Evolutionary conservation across 2,888 invertebrate species (phyloP).

Genomic region (Vesta saturnalis): DNA sequence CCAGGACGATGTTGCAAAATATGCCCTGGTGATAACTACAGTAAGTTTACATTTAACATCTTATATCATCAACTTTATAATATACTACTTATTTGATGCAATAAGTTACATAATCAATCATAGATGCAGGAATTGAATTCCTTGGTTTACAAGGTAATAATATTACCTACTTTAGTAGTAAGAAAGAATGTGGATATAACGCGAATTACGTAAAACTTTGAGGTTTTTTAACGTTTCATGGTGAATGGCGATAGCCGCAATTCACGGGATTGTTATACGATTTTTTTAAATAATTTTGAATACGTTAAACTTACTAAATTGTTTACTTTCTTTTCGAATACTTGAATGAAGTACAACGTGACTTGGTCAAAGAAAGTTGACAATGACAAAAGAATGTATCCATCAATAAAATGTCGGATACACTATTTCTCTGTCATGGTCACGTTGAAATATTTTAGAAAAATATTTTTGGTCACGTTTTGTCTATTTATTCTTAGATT

Average conservation of each 20-base stretch:
- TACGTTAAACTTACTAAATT: too few relatives aligned
- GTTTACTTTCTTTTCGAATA: neutral
- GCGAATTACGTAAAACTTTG: slow-evolving; percentile 17
- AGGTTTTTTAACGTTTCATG: slow-evolving; percentile 11
- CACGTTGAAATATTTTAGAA: slow-evolving; percentile 18
- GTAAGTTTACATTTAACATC: too few relatives aligned
- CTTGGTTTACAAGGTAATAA: slow-evolving; percentile 1
- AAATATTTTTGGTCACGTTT: slow-evolving; percentile 5
- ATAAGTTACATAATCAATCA: slow-evolving; percentile 6
- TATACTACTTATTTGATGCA: neutral
- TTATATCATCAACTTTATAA: neutral
- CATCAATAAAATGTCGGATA: slow-evolving; percentile 12
- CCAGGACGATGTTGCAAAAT: slow-evolving; percentile 93
- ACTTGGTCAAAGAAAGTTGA: slow-evolving; percentile 26
- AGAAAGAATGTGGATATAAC: slow-evolving; percentile 7
- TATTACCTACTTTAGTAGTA: neutral
- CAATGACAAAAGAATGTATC: slow-evolving; percentile 15
- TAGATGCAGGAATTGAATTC: slow-evolving; percentile 10
- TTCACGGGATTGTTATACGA: too few relatives aligned
- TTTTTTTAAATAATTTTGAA: too few relatives aligned
- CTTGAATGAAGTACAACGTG: slow-evolving; percentile 13
- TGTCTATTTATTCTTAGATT: too few relatives aligned
- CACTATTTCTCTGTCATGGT: slow-evolving; percentile 25
- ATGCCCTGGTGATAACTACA: slow-evolving; percentile 79
- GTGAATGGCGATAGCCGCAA: slow-evolving; percentile 6